phyloP scores from a whole-genome alignment of 2,113 vertebrate genomes.

The Xyrauchen texanus region DNA sequence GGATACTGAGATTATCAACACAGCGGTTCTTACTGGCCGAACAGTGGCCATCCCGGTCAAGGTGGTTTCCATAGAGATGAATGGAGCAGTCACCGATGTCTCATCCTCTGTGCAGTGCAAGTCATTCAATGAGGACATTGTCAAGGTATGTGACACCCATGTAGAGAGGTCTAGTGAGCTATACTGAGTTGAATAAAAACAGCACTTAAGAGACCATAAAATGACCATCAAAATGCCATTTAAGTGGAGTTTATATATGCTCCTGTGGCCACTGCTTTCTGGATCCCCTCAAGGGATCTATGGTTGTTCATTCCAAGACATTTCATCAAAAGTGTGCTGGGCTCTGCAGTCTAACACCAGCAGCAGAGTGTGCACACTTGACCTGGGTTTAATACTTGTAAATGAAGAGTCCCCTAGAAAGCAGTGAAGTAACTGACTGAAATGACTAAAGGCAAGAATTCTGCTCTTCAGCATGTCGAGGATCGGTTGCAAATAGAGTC shows the following conservation, averaged over 20 bases:
- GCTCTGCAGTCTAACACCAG: not conserved
- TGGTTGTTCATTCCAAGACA: constrained; percentile 45
- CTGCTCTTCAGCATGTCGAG: not conserved
- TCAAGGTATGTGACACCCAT: constrained; percentile 81
- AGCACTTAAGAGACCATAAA: constrained; percentile 43
- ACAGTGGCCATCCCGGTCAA: constrained; percentile 96
- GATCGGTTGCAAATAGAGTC: not conserved
- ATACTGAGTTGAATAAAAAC: not conserved
- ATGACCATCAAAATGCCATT: constrained; percentile 56
- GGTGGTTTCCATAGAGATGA: constrained; percentile 94
- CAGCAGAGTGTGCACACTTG: not conserved
- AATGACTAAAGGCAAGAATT: not conserved
- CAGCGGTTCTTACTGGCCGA: constrained; percentile 90
- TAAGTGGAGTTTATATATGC: constrained; percentile 29
- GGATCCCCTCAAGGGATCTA: constrained; percentile 52
- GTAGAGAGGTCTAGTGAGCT: not conserved
- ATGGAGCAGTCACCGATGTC: constrained; percentile 83
- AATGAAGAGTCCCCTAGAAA: constrained; percentile 3
- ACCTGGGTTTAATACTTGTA: constrained; percentile 7
- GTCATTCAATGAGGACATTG: constrained; percentile 93
- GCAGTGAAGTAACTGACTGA: constrained; percentile 3
- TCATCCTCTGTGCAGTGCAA: constrained; percentile 88
- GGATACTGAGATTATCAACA: constrained; percentile 99
- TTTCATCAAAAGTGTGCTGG: constrained; percentile 44
- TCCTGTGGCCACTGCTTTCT: constrained; percentile 53